Percentiles rank a stretch among this genome's conserved stretches.
These are phyloP conservation scores for Drosophila robusta DNA, from an alignment of 2,888 invertebrate genomes.

Conservation along the genomic window DNA sequence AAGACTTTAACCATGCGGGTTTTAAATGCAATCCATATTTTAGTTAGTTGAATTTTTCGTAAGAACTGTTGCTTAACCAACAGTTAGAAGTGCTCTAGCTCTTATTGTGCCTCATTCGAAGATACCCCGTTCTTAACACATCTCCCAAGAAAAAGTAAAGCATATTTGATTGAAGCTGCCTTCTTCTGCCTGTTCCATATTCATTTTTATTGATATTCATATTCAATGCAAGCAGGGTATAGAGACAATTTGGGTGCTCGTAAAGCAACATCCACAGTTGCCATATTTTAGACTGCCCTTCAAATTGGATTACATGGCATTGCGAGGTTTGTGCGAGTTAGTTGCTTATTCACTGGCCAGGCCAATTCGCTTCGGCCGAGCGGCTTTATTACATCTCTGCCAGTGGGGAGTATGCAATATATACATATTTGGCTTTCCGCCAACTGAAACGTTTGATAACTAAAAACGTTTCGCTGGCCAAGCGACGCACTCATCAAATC, in stretches of 20 bases:
- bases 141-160: no score
- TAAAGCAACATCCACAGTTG: constrained; percentile 25
- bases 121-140: background rate
- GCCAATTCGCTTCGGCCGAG: constrained; percentile 53
- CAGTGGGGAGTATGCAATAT: constrained; percentile 9
- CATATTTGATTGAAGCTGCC: background rate
- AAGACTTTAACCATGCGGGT: background rate
- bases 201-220: background rate
- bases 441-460: constrained; percentile 71
- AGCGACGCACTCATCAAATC: constrained; percentile 68
- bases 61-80: background rate
- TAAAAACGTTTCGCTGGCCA: constrained; percentile 49
- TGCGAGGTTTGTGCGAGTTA: constrained; percentile 5
- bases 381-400: constrained; percentile 59
- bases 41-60: background rate
- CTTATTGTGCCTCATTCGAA: background rate
- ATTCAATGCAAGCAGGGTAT: background rate
- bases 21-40: background rate
- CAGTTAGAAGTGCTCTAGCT: background rate
- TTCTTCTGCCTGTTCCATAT: no score
- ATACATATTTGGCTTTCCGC: constrained; percentile 43
- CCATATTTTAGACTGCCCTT: constrained; percentile 4
- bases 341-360: constrained; percentile 25
- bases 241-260: constrained; percentile 5
- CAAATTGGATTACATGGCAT: constrained; percentile 36